Evolutionary conservation across 2,113 vertebrate species (phyloP), one percentile per base, ranked within the genome.

Genomic region (Heterocephalus glaber): DNA sequence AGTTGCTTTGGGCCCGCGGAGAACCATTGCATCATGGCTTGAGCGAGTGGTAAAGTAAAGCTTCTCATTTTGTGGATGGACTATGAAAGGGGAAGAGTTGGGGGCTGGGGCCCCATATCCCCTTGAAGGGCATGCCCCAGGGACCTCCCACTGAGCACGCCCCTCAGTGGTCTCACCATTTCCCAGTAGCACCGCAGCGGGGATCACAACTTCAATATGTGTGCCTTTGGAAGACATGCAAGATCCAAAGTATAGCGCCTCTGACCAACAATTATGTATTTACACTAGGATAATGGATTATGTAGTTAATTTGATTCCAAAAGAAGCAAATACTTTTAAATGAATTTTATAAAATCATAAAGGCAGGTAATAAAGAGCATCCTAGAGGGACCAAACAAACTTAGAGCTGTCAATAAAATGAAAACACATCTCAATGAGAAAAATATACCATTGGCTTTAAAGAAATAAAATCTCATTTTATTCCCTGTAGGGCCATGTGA

Each of bases 251-350:
- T 13, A 11, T 12, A 79, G n/a, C 26, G 49, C 61, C 79, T 96
- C 96, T 97, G 96, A 97, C 86, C 96, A 96, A 96, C 86, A 95
- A 83, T 96, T 97, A 97, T 94, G 84, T 94, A 95, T 95, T 97
- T 93, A 68, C 79, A 94, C 97, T 98, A 96, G 95, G 83, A 96
- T 98, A 98, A 97, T 98, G 93, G 91, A 97, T 96, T 96, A 93
- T 77, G 0, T 77, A 96, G 93, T 96, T 97, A 98, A 97, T 98
- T 96, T 84, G 89, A 98, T 96, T 97, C 92, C 60, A 41, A 89
- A 98, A 97, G 76, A 97, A 94, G 61, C 68, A 93, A 86, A 81
- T 63, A 84, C 93, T 98, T 98, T 70, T 96, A 98, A 98, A 98
- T 90, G n/a, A 98, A 96, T 88, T 97, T 97, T 86, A 96, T 61